These are phyloP conservation scores for Xylocampa areola DNA, from an alignment of 2,888 invertebrate species.

Conservation along the genomic window DNA sequence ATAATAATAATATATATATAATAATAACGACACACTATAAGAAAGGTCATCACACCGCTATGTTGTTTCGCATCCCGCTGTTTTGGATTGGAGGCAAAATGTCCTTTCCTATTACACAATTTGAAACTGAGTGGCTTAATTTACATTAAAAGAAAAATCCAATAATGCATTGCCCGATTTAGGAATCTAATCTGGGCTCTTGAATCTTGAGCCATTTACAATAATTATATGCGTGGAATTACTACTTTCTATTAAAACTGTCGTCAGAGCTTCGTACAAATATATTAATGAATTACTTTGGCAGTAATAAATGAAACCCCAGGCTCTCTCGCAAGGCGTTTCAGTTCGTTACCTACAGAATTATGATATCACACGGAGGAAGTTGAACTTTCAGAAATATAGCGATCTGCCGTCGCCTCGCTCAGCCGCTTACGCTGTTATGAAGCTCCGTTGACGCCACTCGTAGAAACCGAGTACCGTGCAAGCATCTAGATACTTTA, in stretches of 20 bases:
- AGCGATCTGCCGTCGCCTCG: slow-evolving; percentile 5
- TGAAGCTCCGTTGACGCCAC: slow-evolving; percentile 9
- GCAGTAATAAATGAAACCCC: slow-evolving; percentile 2
- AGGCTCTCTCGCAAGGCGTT: slow-evolving; percentile 16
- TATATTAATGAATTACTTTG: slow-evolving; percentile 4
- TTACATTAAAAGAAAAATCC: no score
- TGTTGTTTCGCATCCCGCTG: no score
- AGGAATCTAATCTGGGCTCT: no score
- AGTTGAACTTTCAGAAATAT: slow-evolving; percentile 18
- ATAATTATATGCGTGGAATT: no score
- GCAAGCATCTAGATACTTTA: neutral
- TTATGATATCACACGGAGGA: slow-evolving; percentile 12
- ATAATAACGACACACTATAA: no score
- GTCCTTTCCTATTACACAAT: no score
- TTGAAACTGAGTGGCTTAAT: no score
- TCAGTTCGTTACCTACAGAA: slow-evolving; percentile 35
- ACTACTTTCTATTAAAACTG: neutral
- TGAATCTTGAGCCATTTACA: no score
- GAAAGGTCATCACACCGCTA: no score
- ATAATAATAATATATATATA: no score
- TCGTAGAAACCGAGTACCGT: slow-evolving; percentile 1
- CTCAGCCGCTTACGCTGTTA: slow-evolving; percentile 3
- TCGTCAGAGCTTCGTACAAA: neutral
- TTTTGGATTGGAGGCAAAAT: no score
- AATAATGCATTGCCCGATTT: no score